Conservation (phyloP, 2,888 invertebrate genomes). For the Ormyrus labotus region DNA sequence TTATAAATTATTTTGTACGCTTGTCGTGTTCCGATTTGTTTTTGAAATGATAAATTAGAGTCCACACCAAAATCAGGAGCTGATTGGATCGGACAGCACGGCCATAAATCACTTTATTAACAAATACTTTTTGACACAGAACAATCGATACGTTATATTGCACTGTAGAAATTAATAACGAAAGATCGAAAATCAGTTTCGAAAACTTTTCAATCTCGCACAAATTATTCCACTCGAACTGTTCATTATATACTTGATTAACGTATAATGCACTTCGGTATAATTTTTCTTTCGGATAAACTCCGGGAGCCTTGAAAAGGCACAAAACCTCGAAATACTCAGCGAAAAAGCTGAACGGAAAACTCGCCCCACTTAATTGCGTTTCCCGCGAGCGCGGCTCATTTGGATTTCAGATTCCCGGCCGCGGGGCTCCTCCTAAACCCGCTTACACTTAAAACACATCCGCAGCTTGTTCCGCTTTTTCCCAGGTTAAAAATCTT, state of each 20-base stretch:
- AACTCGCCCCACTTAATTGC: slow-evolving; percentile 1
- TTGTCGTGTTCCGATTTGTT: too few species aligned
- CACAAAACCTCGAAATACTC: neutral
- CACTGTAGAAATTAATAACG: too few species aligned
- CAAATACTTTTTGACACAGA: too few species aligned
- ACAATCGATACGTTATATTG: too few species aligned
- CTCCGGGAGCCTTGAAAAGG: neutral
- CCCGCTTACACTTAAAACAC: slow-evolving; percentile 2
- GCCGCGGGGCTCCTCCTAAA: neutral
- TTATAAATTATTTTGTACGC: too few species aligned
- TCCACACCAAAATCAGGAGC: too few species aligned
- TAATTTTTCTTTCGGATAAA: neutral
- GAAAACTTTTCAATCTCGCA: neutral
- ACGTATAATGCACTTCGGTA: neutral
- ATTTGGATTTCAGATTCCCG: slow-evolving; percentile 34
- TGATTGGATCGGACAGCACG: too few species aligned
- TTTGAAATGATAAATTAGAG: too few species aligned
- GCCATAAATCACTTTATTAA: too few species aligned
- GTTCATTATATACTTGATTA: neutral
- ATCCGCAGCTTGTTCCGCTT: neutral
- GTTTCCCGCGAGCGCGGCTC: slow-evolving; percentile 1
- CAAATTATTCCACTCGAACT: too few species aligned
- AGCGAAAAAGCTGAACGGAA: neutral
- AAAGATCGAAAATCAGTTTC: neutral
- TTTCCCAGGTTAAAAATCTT: neutral